These are phyloP conservation scores for Anagrus nilaparvatae DNA, from an alignment of 1,140 invertebrate genomes.

Conservation along the genomic window DNA sequence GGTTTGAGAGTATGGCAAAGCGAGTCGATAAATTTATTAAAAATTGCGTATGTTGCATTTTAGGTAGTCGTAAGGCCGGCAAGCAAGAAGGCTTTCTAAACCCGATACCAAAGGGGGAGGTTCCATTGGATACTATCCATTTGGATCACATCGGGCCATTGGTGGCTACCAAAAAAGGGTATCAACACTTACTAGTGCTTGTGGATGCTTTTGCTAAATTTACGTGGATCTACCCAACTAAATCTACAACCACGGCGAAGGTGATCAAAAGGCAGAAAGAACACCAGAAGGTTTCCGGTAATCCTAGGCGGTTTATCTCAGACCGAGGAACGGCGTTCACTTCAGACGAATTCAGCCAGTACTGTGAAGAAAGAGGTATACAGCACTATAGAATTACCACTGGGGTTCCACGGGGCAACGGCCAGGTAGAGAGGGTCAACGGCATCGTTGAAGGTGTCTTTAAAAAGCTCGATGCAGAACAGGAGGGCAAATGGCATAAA, in stretches of 20 bases:
- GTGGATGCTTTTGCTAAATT: no score
- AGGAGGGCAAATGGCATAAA: constrained; percentile 25
- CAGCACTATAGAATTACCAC: constrained; percentile 14
- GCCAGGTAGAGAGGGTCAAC: constrained; percentile 15
- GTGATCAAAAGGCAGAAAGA: no score
- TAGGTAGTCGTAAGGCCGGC: no score
- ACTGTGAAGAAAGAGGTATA: constrained; percentile 22
- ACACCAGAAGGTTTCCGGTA: constrained; percentile 22
- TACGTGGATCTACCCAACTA: no score
- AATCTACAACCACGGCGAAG: no score
- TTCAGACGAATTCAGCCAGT: constrained; percentile 17
- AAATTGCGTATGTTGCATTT: constrained; percentile 9
- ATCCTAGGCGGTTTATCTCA: constrained; percentile 21
- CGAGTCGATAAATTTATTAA: neutral
- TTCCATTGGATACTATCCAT: constrained; percentile 3
- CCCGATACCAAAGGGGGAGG: neutral
- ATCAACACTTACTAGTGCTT: constrained; percentile 5
- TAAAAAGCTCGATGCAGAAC: neutral
- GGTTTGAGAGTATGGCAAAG: neutral
- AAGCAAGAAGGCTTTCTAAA: no score
- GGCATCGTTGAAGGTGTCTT: neutral
- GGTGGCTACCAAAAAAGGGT: constrained; percentile 3
- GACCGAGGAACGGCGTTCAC: constrained; percentile 23
- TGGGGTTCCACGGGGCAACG: constrained; percentile 2
- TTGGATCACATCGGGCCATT: constrained; percentile 10